These are phyloP conservation scores for Oreochromis tanganicae DNA, from an alignment of 2,113 vertebrate species.

Conservation along the genomic window DNA sequence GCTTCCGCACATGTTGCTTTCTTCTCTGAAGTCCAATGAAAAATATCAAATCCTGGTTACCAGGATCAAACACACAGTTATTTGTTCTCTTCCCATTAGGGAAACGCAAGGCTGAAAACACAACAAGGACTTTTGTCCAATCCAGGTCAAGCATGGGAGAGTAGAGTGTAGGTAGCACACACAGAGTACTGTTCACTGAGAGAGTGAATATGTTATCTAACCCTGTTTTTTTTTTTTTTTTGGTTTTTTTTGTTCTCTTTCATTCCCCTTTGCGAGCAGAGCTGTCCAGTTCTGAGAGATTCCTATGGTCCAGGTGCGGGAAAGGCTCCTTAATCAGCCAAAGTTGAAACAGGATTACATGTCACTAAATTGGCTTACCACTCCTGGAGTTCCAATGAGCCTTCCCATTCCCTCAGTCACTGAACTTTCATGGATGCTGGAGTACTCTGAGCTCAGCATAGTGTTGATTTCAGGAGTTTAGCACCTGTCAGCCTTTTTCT, in stretches of 20 bases:
- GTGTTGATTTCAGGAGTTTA: constrained; percentile 12
- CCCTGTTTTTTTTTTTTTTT: neutral
- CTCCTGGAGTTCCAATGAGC: constrained; percentile 11
- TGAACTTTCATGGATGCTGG: neutral
- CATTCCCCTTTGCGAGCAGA: constrained; percentile 1
- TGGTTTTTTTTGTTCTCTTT: neutral
- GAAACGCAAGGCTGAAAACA: constrained; percentile 58
- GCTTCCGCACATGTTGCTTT: neutral
- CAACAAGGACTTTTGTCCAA: constrained; percentile 68
- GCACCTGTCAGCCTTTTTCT: constrained; percentile 13
- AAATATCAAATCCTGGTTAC: neutral
- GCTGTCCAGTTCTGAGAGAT: neutral
- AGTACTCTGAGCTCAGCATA: neutral
- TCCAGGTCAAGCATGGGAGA: constrained; percentile 74
- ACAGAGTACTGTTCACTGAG: constrained; percentile 43
- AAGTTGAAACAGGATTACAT: constrained; percentile 51
- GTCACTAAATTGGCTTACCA: constrained; percentile 36
- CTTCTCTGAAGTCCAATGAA: neutral
- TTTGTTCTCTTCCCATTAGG: constrained; percentile 50
- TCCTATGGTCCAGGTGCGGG: constrained; percentile 56
- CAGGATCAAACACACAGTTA: constrained; percentile 48
- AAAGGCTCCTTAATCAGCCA: constrained; percentile 11
- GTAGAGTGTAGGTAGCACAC: constrained; percentile 66
- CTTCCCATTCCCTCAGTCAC: neutral
- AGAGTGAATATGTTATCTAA: constrained; percentile 46